Evolutionary conservation across 2,113 vertebrate genomes (phyloP).

Genomic region (Morone saxatilis): DNA sequence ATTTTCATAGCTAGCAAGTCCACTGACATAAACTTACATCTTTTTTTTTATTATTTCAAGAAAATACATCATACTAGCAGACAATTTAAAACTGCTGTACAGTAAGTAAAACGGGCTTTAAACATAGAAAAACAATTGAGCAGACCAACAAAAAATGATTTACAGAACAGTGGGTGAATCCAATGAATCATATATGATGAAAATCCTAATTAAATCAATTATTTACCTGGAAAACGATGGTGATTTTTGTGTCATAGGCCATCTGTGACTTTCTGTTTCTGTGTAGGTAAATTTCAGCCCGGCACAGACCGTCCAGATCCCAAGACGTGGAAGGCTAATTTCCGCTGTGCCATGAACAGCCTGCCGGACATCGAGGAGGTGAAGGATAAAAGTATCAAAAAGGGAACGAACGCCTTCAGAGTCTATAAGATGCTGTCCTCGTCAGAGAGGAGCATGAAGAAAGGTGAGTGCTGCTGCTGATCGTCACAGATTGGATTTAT

Average conservation of each 20-base stretch:
- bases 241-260: not conserved
- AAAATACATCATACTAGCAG: no score
- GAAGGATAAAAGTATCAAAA: slow-evolving; percentile 95
- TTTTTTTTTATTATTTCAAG: no score
- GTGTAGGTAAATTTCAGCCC: slow-evolving; percentile 90
- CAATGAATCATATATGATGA: not conserved
- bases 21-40: not conserved
- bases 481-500: no score
- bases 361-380: slow-evolving; percentile 97
- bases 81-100: not conserved
- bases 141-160: not conserved
- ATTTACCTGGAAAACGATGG: not conserved
- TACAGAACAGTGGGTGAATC: not conserved
- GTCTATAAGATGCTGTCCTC: slow-evolving; percentile 96
- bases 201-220: not conserved
- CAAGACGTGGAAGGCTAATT: slow-evolving; percentile 99
- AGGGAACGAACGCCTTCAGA: slow-evolving; percentile 98
- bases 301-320: slow-evolving; percentile 91
- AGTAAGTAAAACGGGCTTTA: not conserved
- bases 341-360: slow-evolving; percentile 99
- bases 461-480: slow-evolving; percentile 84
- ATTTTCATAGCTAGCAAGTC: not conserved
- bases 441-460: slow-evolving; percentile 91
- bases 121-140: not conserved
- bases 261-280: not conserved